phyloP scores from a whole-genome alignment of 35 echinoderm and acorn worm species.

The Patiria miniata region DNA sequence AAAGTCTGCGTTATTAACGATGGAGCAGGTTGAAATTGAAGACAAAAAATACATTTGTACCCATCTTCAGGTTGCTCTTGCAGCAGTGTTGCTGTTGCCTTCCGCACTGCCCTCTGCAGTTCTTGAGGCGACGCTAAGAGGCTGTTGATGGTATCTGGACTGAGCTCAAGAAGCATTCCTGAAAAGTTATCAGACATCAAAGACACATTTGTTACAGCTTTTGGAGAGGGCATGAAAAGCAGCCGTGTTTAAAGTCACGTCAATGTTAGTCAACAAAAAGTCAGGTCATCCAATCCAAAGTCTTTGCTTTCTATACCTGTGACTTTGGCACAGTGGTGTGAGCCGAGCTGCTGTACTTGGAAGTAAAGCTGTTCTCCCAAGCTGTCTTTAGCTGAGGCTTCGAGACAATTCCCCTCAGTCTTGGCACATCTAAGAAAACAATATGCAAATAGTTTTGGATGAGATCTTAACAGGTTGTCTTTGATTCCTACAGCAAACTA shows the following conservation, averaged over 20 bases:
- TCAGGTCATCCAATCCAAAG: too few species aligned
- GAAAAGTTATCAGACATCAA: not conserved
- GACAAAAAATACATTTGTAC: too few species aligned
- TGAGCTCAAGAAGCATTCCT: slow-evolving; percentile 66
- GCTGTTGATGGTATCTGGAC: not conserved
- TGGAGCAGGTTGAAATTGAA: too few species aligned
- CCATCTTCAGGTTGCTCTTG: not conserved
- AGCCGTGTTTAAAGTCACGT: too few species aligned
- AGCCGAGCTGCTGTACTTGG: slow-evolving; percentile 10
- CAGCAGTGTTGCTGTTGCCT: slow-evolving; percentile 35
- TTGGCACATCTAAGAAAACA: not conserved
- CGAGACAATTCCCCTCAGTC: too few species aligned
- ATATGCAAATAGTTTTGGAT: too few species aligned
- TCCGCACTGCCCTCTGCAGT: slow-evolving; percentile 42
- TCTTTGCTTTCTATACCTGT: too few species aligned
- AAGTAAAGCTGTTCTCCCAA: slow-evolving; percentile 48
- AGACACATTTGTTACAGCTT: not conserved
- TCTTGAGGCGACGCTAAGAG: slow-evolving; percentile 45
- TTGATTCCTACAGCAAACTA: too few species aligned
- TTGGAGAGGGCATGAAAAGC: too few species aligned
- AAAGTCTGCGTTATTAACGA: too few species aligned
- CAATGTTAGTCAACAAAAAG: too few species aligned
- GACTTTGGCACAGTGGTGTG: slow-evolving; percentile 59
- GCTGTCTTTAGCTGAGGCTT: not conserved
- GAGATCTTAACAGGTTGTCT: too few species aligned